Evolutionary conservation across 2,888 invertebrate species (phyloP).

Genomic region (Pollenia labialis): DNA sequence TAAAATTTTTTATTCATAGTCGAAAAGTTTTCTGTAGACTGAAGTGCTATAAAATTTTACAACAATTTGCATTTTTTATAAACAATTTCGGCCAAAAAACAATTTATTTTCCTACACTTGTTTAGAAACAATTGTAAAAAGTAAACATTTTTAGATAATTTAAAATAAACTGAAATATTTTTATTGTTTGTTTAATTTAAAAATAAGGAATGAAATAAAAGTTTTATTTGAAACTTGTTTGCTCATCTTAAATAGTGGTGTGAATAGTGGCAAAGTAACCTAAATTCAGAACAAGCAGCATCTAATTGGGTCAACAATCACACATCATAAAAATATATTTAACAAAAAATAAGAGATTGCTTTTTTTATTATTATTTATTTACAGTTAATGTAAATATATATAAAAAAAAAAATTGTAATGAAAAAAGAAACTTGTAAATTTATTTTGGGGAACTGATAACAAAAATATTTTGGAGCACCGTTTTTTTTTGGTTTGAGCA

Average conservation of each 20-base stretch:
- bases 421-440: slow-evolving; percentile 35
- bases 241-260: slow-evolving; percentile 1
- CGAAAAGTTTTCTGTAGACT: background rate
- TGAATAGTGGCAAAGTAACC: slow-evolving; percentile 25
- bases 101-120: slow-evolving; percentile 11
- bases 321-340: slow-evolving; percentile 44
- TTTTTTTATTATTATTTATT: slow-evolving; percentile 45
- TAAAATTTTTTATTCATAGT: too few species aligned
- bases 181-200: background rate
- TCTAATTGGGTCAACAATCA: slow-evolving; percentile 66
- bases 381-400: slow-evolving; percentile 53
- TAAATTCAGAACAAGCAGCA: slow-evolving; percentile 45
- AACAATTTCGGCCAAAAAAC: slow-evolving; percentile 3
- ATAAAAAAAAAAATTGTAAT: slow-evolving; percentile 3
- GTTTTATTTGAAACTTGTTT: background rate
- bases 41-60: background rate
- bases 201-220: background rate
- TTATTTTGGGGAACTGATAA: slow-evolving; percentile 52
- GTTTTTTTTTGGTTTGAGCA: slow-evolving; percentile 5
- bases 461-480: slow-evolving; percentile 30
- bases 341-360: slow-evolving; percentile 15
- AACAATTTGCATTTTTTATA: background rate
- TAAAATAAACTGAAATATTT: background rate
- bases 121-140: slow-evolving; percentile 32
- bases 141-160: slow-evolving; percentile 4